Conservation (phyloP, 2,888 invertebrate genomes). For the Erebia aethiops region DNA sequence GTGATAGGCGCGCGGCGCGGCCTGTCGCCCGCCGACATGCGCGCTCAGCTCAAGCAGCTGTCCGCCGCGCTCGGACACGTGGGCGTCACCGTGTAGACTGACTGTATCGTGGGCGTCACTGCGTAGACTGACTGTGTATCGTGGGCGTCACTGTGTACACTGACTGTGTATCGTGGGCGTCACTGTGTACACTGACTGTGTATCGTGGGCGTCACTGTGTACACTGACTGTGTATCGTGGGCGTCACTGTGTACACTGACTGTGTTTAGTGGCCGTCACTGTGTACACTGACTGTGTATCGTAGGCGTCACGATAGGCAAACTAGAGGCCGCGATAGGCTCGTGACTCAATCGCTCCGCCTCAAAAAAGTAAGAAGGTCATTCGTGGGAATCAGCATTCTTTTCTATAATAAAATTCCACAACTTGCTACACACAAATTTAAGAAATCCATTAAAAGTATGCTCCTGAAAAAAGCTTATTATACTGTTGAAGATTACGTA, state of each 20-base stretch:
- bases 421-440: no score
- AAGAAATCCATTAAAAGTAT: no score
- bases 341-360: no score
- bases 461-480: no score
- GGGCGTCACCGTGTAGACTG: constrained; percentile 86
- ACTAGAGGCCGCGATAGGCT: no score
- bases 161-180: constrained; percentile 85
- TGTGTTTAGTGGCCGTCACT: constrained; percentile 88
- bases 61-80: constrained; percentile 93
- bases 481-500: no score
- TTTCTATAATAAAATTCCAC: no score
- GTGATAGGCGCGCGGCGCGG: constrained; percentile 86
- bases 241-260: constrained; percentile 85
- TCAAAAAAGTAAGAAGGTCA: no score
- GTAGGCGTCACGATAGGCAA: constrained; percentile 85
- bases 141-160: constrained; percentile 88
- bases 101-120: constrained; percentile 87
- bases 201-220: constrained; percentile 90
- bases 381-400: no score
- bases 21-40: constrained; percentile 81
- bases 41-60: constrained; percentile 89
- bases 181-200: constrained; percentile 78
- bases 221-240: constrained; percentile 77
- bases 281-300: constrained; percentile 71
- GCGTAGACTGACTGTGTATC: constrained; percentile 69